These are phyloP conservation scores for Cheilosia urbana DNA, from an alignment of 2,888 invertebrate genomes.

Conservation along the genomic window DNA sequence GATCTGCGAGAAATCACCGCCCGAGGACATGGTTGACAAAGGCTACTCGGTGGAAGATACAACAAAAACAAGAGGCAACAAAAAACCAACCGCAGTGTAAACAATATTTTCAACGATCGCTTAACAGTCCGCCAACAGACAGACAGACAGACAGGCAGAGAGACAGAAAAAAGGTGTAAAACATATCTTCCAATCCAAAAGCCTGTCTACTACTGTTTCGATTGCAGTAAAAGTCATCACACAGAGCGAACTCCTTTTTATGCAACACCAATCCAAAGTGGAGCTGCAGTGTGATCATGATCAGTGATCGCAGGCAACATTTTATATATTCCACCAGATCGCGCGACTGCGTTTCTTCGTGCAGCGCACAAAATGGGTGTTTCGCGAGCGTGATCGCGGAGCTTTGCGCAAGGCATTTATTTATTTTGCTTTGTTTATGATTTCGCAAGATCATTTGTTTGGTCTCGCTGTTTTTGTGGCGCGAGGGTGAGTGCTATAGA, in stretches of 20 bases:
- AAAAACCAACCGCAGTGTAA: constrained; percentile 6
- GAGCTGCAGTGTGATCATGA: constrained; percentile 41
- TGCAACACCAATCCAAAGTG: constrained; percentile 58
- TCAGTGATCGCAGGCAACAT: constrained; percentile 43
- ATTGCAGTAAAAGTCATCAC: constrained; percentile 59
- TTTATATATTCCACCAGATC: constrained; percentile 10
- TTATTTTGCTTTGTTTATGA: constrained; percentile 68
- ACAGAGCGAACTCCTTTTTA: constrained; percentile 56
- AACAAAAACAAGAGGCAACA: neutral
- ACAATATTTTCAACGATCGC: constrained; percentile 48
- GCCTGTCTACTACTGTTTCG: constrained; percentile 56
- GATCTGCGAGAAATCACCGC: constrained; percentile 17
- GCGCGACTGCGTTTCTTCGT: constrained; percentile 16
- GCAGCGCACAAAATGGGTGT: constrained; percentile 52
- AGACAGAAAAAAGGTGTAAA: constrained; percentile 54
- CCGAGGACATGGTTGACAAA: constrained; percentile 26
- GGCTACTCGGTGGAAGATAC: constrained; percentile 4
- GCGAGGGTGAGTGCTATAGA: neutral
- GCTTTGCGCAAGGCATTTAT: constrained; percentile 66
- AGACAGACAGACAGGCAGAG: constrained; percentile 1
- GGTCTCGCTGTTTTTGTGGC: constrained; percentile 24
- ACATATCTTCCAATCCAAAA: constrained; percentile 43
- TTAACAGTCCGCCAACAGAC: constrained; percentile 50
- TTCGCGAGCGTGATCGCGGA: constrained; percentile 58
- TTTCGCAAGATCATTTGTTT: constrained; percentile 70